Percentiles rank a stretch among this genome's conserved stretches.
Conservation (phyloP, 2,888 invertebrate species). For the Invenusta paracnida region DNA sequence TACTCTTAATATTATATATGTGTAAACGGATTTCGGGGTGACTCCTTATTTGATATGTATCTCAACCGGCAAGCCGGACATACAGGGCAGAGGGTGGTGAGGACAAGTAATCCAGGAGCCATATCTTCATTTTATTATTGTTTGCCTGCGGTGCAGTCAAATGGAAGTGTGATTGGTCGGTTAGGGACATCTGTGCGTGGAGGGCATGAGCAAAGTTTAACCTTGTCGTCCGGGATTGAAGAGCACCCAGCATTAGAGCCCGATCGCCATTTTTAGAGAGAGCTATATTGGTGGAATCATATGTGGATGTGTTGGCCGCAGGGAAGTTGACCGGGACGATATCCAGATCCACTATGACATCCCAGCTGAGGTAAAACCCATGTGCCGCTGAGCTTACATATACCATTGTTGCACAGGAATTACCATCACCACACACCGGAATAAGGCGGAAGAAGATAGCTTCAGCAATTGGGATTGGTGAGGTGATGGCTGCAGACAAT, state of each 20-base stretch:
- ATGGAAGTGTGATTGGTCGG: neutral
- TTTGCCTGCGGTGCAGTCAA: neutral
- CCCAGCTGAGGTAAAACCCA: neutral
- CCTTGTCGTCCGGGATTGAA: neutral
- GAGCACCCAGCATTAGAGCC: neutral
- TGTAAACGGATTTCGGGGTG: neutral
- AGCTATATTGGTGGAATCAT: neutral
- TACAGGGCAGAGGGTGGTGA: neutral
- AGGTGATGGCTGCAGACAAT: neutral
- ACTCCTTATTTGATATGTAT: neutral
- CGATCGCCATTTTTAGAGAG: neutral
- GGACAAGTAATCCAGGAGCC: neutral
- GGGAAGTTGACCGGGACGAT: neutral
- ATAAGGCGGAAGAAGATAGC: neutral
- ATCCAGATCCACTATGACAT: neutral
- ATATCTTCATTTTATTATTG: constrained; percentile 12
- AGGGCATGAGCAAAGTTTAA: neutral
- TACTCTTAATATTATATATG: too few relatives aligned
- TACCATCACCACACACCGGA: neutral
- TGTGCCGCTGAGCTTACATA: neutral
- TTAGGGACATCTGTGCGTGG: neutral
- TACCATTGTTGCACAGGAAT: neutral
- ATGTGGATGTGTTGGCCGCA: neutral
- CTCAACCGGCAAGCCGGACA: neutral
- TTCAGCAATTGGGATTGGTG: neutral